Conservation (phyloP, 2,113 vertebrate species). For the Coracopsis vasa region DNA sequence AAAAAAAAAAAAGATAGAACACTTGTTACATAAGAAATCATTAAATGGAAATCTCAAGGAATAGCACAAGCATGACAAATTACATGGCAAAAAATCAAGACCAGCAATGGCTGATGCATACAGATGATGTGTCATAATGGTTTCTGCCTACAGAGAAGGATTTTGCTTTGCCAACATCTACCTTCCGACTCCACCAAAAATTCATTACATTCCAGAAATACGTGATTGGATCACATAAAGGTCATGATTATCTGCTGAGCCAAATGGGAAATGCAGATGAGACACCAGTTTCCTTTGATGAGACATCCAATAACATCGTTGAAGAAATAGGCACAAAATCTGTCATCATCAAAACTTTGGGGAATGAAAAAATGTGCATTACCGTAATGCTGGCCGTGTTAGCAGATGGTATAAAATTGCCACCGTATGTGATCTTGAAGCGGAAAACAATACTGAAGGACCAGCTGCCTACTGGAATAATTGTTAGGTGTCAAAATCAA, state of each 20-base stretch:
- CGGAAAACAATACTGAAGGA: slow-evolving; percentile 67
- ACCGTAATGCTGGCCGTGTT: slow-evolving; percentile 50
- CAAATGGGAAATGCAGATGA: slow-evolving; percentile 36
- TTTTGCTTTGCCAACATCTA: neutral
- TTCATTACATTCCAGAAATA: neutral
- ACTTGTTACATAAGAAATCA: neutral
- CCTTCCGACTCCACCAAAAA: neutral
- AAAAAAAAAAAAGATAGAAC: neutral
- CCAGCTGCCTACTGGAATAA: slow-evolving; percentile 66
- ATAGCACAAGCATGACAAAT: neutral
- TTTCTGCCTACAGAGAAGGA: neutral
- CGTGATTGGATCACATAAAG: neutral
- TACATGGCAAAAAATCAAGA: slow-evolving; percentile 27
- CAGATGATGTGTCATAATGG: slow-evolving; percentile 1
- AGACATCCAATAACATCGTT: slow-evolving; percentile 20
- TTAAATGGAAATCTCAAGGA: neutral
- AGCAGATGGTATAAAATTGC: slow-evolving; percentile 70
- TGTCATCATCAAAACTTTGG: slow-evolving; percentile 56
- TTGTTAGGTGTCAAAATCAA: slow-evolving; percentile 63
- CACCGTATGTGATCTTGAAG: slow-evolving; percentile 69
- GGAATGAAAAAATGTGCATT: slow-evolving; percentile 54
- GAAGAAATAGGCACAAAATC: slow-evolving; percentile 53
- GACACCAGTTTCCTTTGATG: slow-evolving; percentile 14
- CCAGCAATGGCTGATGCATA: neutral
- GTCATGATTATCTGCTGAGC: neutral